Base-by-base conservation (phyloP, 37 sponge, comb jelly and placozoan species). In the Halichondria panicea region DNA sequence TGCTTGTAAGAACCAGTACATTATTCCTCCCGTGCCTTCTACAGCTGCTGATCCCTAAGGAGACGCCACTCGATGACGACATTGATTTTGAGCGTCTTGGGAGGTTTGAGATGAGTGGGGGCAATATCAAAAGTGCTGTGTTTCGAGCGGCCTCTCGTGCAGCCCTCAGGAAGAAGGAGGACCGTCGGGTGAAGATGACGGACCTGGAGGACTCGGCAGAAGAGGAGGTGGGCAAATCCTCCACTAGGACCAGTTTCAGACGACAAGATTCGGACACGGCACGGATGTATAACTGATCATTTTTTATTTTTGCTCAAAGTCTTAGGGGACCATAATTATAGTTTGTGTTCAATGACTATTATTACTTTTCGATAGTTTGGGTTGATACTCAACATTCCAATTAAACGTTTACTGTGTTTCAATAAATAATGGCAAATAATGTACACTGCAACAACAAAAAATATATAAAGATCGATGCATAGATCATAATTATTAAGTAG, bases 41-140 rank as follows among this genome's bases (percentile, higher is more conserved):
- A 0, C 39, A 88, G 88, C 30, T 87, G 43, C 73, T 92, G 15
- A 88, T 88, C 42, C 89, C 93, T 68, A 44, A 74, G 5, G 82
- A 93, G 66, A 74, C 89, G 30, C 93, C 93, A 30, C 50, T 88
- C 19, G 72, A 62, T 66, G 89, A 71, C 55, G 75, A 81, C 57
- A 77, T 93, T 57, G 83, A 93, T 44, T 88, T 48, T 84, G 75
- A 88, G 37, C 39, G 36, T 18, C 78, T 93, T 18, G 76, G 78
- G 31, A 18, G 27, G 12, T 53, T 62, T 68, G 93, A 93, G 22
- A 88, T 93, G 89, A 88, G 79, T 77, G 93, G 93, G 24, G 89
- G 93, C 13, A 46, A 88, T 39, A 77, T 88, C 21, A 88, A 88
- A 59, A 82, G 74, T 77, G 81, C 86, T 50, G 68, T 93, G 15